These are phyloP conservation scores for Corticium candelabrum DNA, from an alignment of 37 sponge, comb jelly and placozoan species.

Conservation along the genomic window DNA sequence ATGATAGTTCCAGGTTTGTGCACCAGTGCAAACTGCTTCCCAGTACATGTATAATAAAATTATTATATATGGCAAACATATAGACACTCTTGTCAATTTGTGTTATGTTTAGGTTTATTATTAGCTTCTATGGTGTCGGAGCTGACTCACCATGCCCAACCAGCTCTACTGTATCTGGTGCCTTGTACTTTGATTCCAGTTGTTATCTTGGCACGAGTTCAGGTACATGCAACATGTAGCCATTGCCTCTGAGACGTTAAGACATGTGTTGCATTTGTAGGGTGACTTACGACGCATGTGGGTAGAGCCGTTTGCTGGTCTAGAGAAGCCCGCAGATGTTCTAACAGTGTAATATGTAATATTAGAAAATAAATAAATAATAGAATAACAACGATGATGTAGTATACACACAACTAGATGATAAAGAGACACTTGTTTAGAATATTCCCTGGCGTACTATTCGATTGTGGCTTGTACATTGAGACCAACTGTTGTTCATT, in stretches of 20 bases:
- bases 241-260: not conserved
- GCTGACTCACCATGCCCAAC: slow-evolving; percentile 32
- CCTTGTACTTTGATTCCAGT: slow-evolving; percentile 49
- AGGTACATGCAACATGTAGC: slow-evolving; percentile 28
- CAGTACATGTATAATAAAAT: too few relatives aligned
- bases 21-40: too few relatives aligned
- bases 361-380: too few relatives aligned
- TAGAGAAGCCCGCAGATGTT: not conserved
- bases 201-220: slow-evolving; percentile 31
- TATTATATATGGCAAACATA: too few relatives aligned
- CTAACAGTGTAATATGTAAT: not conserved
- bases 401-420: too few relatives aligned
- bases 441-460: too few relatives aligned
- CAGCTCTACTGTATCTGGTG: slow-evolving; percentile 66
- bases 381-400: too few relatives aligned
- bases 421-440: too few relatives aligned
- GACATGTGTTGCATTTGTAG: slow-evolving; percentile 7
- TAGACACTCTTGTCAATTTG: too few relatives aligned
- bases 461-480: too few relatives aligned
- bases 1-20: too few relatives aligned
- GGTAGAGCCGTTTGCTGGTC: slow-evolving; percentile 38
- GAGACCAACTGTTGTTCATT: too few relatives aligned
- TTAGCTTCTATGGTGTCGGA: slow-evolving; percentile 33
- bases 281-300: slow-evolving; percentile 48
- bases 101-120: slow-evolving; percentile 25